Evolutionary conservation across 2,888 invertebrate species (phyloP).

Genomic region (Himalopsyche kuldschensis): DNA sequence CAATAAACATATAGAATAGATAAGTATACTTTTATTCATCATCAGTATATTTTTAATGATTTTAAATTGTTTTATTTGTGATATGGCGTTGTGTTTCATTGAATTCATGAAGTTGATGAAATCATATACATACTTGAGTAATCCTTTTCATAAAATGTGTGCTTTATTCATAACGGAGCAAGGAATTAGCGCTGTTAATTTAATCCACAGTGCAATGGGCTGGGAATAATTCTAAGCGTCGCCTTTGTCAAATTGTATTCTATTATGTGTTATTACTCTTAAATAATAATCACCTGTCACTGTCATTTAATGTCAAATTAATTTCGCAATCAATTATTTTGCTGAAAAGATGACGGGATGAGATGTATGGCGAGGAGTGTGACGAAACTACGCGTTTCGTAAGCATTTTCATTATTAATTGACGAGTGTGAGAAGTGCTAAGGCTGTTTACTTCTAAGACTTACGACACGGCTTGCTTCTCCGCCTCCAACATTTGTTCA

Average conservation of each 20-base stretch:
- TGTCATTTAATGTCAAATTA: constrained; percentile 16
- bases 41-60: too few relatives aligned
- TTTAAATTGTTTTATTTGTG: too few relatives aligned
- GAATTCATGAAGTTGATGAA: too few relatives aligned
- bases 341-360: background rate
- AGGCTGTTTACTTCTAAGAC: background rate
- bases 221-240: background rate
- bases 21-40: too few relatives aligned
- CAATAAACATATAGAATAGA: too few relatives aligned
- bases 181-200: background rate
- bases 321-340: constrained; percentile 23
- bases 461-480: background rate
- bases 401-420: constrained; percentile 11
- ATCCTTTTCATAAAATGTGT: too few relatives aligned
- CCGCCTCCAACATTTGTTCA: background rate
- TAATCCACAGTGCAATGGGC: background rate
- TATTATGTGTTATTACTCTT: background rate
- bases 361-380: background rate
- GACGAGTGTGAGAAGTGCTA: constrained; percentile 11
- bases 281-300: constrained; percentile 13
- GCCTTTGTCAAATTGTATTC: background rate
- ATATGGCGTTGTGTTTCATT: too few relatives aligned
- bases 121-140: too few relatives aligned
- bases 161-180: too few relatives aligned
- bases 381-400: constrained; percentile 2